Percentiles rank a stretch among this genome's conserved stretches.
phyloP scores from a whole-genome alignment of 2,888 invertebrate genomes.

The Acanthopleura granulata region DNA sequence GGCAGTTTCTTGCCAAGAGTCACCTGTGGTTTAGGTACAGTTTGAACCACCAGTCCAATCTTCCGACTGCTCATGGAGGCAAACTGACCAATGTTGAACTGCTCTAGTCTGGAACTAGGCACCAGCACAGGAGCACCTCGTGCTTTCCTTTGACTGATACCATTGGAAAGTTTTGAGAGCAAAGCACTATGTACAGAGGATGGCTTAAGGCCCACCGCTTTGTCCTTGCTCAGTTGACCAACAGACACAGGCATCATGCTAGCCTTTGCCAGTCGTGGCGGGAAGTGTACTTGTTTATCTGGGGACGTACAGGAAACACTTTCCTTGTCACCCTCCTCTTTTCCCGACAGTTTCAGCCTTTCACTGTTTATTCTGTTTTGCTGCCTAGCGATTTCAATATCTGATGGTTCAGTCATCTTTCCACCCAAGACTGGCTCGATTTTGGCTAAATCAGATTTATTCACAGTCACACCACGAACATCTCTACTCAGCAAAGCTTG shows the following conservation, averaged over 20 bases:
- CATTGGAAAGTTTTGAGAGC: background rate
- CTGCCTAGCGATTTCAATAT: background rate
- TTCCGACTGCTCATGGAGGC: background rate
- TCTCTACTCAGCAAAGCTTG: background rate
- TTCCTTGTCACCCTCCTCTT: background rate
- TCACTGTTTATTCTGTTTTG: background rate
- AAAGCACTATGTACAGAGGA: background rate
- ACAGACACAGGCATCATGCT: background rate
- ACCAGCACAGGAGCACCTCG: background rate
- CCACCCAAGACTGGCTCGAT: background rate
- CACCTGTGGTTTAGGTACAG: background rate
- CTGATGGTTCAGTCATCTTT: background rate
- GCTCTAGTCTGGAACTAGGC: background rate
- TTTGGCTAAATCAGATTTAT: background rate
- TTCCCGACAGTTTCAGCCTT: background rate
- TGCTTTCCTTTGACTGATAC: background rate
- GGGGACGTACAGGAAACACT: background rate
- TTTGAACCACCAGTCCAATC: background rate
- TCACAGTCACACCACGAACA: background rate
- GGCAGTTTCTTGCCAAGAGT: background rate
- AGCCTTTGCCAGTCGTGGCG: background rate
- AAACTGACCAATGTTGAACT: background rate
- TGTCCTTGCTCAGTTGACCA: background rate
- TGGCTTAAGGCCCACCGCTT: background rate
- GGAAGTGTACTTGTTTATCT: no score